Conservation (phyloP, 2,797 vertebrate genomes). For the Channallabes apus region DNA sequence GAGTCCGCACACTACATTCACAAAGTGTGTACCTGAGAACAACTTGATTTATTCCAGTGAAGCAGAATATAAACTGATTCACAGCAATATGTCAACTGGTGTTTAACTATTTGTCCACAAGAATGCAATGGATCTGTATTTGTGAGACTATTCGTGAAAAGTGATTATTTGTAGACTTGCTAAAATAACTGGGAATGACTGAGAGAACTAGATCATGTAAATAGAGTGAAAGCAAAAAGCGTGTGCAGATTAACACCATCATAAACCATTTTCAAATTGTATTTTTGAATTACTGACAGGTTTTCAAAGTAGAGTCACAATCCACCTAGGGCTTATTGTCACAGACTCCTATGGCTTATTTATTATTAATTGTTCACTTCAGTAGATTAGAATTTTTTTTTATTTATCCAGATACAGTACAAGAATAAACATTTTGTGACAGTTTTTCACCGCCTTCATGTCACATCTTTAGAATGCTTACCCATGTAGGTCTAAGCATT, state of each 20-base stretch:
- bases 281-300: not conserved
- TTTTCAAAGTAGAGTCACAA: not conserved
- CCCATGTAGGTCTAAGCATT: not conserved
- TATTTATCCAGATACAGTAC: not conserved
- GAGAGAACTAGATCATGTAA: not conserved
- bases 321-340: not conserved
- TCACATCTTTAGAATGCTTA: not conserved
- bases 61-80: not conserved
- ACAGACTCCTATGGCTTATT: not conserved
- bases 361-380: not conserved
- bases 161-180: not conserved
- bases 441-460: not conserved
- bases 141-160: not conserved
- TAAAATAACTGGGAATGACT: not conserved
- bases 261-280: not conserved
- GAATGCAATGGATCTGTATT: not conserved
- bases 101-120: not conserved
- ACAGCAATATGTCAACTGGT: not conserved
- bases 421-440: not conserved
- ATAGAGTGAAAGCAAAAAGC: not conserved
- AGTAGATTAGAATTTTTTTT: not conserved
- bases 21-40: not conserved
- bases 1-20: not conserved
- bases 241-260: not conserved
- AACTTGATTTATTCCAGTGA: not conserved